A percentile compares a stretch with the other conserved stretches of the same genome.
Conservation (phyloP, 2,113 vertebrate species). For the Corydoras sp. region DNA sequence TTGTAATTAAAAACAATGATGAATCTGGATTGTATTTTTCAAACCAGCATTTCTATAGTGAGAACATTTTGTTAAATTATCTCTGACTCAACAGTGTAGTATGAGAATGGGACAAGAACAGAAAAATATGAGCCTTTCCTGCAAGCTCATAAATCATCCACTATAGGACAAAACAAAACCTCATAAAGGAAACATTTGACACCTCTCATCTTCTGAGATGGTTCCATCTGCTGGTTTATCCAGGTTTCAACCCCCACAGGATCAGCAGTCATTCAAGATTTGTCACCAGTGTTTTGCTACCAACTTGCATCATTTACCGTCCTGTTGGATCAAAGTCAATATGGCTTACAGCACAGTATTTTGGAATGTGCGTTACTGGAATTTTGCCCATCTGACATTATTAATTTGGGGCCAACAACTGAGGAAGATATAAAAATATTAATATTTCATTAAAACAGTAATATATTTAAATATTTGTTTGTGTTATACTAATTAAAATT, state of each 20-base stretch:
- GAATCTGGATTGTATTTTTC: too few species aligned
- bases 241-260: constrained; percentile 5
- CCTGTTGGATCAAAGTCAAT: neutral
- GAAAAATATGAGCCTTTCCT: neutral
- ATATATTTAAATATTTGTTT: too few species aligned
- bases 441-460: too few species aligned
- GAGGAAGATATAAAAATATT: too few species aligned
- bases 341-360: neutral
- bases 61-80: too few species aligned
- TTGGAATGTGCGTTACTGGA: neutral
- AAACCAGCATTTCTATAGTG: too few species aligned
- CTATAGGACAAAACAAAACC: constrained; percentile 7
- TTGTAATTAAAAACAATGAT: too few species aligned
- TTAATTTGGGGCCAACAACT: too few species aligned
- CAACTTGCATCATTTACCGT: constrained; percentile 16
- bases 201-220: constrained; percentile 13
- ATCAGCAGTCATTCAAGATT: constrained; percentile 18
- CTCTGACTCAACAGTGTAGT: neutral
- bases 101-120: neutral
- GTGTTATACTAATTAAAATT: too few species aligned
- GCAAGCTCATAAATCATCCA: constrained; percentile 21
- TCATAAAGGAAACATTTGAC: constrained; percentile 11
- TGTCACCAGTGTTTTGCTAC: constrained; percentile 11
- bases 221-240: constrained; percentile 29
- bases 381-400: too few species aligned